Percentiles rank a stretch among this genome's conserved stretches.
Conservation (phyloP, 1,140 invertebrate genomes). For the Drosophila lowei region DNA sequence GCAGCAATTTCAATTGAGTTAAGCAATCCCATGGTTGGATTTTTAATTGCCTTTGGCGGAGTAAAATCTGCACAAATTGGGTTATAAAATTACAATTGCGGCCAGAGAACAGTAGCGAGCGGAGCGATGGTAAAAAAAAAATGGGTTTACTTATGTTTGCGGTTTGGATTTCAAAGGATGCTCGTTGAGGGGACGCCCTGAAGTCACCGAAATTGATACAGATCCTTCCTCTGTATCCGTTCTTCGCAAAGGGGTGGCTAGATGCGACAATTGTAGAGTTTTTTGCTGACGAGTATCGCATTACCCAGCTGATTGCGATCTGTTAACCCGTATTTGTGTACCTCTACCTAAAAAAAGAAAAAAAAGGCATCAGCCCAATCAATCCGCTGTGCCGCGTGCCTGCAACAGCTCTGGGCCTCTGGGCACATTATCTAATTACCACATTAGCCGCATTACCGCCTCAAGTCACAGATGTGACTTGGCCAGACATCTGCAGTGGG, state of each 20-base stretch:
- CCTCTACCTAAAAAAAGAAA: neutral
- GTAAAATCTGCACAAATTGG: slow-evolving; percentile 64
- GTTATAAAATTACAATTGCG: slow-evolving; percentile 77
- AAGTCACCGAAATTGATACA: slow-evolving; percentile 65
- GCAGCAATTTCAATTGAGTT: slow-evolving; percentile 23
- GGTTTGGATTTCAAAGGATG: slow-evolving; percentile 74
- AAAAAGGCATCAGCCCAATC: slow-evolving; percentile 7
- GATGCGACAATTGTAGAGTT: slow-evolving; percentile 30
- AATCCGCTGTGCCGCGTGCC: slow-evolving; percentile 61
- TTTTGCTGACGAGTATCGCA: slow-evolving; percentile 52
- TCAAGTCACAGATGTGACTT: slow-evolving; percentile 1
- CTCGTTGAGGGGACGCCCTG: slow-evolving; percentile 56
- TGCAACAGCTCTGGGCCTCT: slow-evolving; percentile 8
- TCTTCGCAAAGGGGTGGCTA: slow-evolving; percentile 59
- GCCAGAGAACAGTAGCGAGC: slow-evolving; percentile 50
- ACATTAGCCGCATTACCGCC: slow-evolving; percentile 59
- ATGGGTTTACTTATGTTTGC: slow-evolving; percentile 71
- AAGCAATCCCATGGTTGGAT: slow-evolving; percentile 7
- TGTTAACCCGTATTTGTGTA: slow-evolving; percentile 53
- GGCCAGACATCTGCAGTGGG: slow-evolving; percentile 39
- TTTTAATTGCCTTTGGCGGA: slow-evolving; percentile 38
- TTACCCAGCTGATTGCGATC: slow-evolving; percentile 72
- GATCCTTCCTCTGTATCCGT: slow-evolving; percentile 28
- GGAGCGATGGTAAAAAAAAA: slow-evolving; percentile 21
- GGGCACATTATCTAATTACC: slow-evolving; percentile 72